phyloP scores from a whole-genome alignment of 2,113 vertebrate species.

The Origma solitaria region DNA sequence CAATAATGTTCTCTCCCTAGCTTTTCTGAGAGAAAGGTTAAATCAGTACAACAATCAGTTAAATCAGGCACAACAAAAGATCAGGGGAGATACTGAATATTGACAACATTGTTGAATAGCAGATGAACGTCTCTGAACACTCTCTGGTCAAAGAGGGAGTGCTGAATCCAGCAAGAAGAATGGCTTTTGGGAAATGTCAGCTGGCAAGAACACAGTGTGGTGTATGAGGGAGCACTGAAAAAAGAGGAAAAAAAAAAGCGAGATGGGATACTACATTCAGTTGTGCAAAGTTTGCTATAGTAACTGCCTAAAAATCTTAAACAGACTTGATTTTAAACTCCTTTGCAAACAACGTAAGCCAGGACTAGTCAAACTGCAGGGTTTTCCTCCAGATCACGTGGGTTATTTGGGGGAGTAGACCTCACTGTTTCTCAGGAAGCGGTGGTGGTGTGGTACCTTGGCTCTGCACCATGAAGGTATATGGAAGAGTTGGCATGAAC shows the following conservation, averaged over 20 bases:
- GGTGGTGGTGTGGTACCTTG: accelerated
- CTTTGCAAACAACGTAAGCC: neutral
- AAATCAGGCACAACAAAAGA: neutral
- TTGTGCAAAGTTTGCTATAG: neutral
- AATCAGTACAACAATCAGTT: neutral
- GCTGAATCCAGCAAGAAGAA: neutral
- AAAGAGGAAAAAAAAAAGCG: neutral
- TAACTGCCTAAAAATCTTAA: neutral
- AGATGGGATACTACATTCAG: neutral
- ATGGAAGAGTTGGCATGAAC: neutral
- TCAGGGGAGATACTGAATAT: neutral
- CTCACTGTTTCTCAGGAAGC: neutral
- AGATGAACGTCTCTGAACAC: neutral
- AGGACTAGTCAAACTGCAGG: neutral
- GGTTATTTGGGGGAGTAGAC: accelerated
- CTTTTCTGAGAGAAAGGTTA: neutral
- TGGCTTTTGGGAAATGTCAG: constrained; percentile 35
- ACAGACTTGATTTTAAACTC: neutral
- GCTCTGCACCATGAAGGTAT: accelerated
- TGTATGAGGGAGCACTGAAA: neutral
- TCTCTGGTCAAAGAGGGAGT: neutral
- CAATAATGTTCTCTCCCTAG: neutral
- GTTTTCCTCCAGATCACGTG: neutral
- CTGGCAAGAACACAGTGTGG: neutral
- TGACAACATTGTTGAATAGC: neutral